Evolutionary conservation across 2,113 vertebrate genomes (phyloP), one percentile per base, ranked within the genome.

Genomic region (Dolichallabes microphthalmus): DNA sequence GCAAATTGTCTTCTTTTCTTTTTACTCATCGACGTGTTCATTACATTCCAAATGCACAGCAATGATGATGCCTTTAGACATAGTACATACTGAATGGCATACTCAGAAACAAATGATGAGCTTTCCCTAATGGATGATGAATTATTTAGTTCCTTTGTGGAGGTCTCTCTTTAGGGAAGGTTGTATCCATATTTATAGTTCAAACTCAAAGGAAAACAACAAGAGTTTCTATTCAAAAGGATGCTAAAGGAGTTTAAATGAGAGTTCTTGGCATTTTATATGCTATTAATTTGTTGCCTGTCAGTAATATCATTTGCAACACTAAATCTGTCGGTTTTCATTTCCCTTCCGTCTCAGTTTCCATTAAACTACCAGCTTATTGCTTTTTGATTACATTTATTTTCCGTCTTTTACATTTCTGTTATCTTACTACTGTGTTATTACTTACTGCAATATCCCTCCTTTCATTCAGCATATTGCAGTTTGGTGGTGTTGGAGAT

Each of bases 201-300:
- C 57, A 39, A 78, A 68, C 50, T n/a, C 78, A 73, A 80, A 73
- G 66, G 35, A 20, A 61, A n/a, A 55, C 4, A 57, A 53, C 32
- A 45, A 83, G 14, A 7, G n/a, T 52, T 64, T 50, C 32, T 82
- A 32, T 32, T 57, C 32, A 45, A 55, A 32, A 68, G 20, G 64
- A n/a, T 45, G 9, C 15, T 10, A 9, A 68, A 83, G 19, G 73
- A 69, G 85, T 83, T 87, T 81, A 84, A 77, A 27, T 50, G 27
- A 73, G 68, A 83, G 22, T 82, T 85, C 60, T 74, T 85, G 87
- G 86, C 85, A 69, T 87, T 88, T 91, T 87, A 80, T 89, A 87
- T 92, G 89, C 92, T 94, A 93, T 94, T 94, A 93, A 95, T 95
- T 95, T 95, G 94, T 94, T 93, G 89, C 83, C 94, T 94, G 93